A percentile compares a stretch with the other conserved stretches of the same genome.
These are phyloP conservation scores for Cataglyphis cursor DNA, from an alignment of 2,888 invertebrate species.

Conservation along the genomic window DNA sequence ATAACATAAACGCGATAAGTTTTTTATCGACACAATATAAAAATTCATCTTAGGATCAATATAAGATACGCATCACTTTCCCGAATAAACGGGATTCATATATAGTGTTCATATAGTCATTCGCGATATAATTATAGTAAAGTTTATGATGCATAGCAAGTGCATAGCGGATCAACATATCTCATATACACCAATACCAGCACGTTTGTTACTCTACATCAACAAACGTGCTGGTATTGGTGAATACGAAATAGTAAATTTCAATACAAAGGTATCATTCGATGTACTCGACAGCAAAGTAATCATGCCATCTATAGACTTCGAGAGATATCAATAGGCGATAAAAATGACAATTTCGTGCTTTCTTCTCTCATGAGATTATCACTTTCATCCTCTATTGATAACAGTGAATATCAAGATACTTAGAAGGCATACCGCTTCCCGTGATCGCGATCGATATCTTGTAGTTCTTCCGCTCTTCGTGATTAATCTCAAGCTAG, in stretches of 20 bases:
- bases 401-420: constrained; percentile 95
- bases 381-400: constrained; percentile 97
- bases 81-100: constrained; percentile 18
- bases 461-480: constrained; percentile 94
- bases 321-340: too few relatives aligned
- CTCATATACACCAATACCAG: too few relatives aligned
- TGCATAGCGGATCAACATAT: too few relatives aligned
- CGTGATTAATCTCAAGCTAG: constrained; percentile 93
- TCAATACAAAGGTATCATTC: constrained; percentile 92
- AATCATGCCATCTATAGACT: constrained; percentile 93
- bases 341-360: too few relatives aligned
- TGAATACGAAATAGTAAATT: constrained; percentile 89
- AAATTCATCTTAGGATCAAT: constrained; percentile 36
- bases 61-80: constrained; percentile 29
- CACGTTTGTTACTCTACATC: too few relatives aligned
- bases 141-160: constrained; percentile 6
- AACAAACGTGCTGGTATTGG: not conserved
- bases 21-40: constrained; percentile 41
- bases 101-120: constrained; percentile 24
- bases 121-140: constrained; percentile 25
- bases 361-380: too few relatives aligned
- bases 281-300: constrained; percentile 93
- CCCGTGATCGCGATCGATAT: constrained; percentile 97
- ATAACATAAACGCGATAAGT: constrained; percentile 30
- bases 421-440: constrained; percentile 91